Conservation (phyloP, 2,797 vertebrate genomes). For the Chelon auratus region DNA sequence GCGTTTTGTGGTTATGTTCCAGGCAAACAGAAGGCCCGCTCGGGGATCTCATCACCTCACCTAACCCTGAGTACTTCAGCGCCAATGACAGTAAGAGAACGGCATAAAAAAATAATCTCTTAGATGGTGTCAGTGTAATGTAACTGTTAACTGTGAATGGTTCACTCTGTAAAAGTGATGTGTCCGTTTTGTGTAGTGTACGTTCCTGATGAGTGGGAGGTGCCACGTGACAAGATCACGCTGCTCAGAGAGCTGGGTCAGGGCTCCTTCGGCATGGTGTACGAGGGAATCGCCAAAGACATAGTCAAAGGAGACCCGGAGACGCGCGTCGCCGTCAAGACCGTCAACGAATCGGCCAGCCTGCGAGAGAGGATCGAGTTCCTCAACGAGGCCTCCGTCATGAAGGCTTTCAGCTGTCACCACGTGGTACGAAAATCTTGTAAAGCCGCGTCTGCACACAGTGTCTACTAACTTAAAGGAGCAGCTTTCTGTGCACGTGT, state of each 20-base stretch:
- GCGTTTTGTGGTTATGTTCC: constrained; percentile 35
- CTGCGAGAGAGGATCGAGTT: constrained; percentile 97
- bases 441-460: not conserved
- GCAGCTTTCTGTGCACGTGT: constrained; percentile 2
- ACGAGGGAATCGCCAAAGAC: constrained; percentile 94
- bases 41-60: constrained; percentile 94
- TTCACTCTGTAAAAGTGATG: not conserved
- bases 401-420: constrained; percentile 98
- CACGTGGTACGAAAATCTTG: constrained; percentile 89
- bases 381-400: constrained; percentile 97
- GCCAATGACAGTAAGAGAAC: constrained; percentile 94
- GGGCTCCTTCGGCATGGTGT: constrained; percentile 99
- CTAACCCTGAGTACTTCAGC: constrained; percentile 97
- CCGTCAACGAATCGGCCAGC: constrained; percentile 95
- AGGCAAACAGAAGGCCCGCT: constrained; percentile 95
- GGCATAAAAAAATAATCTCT: not conserved
- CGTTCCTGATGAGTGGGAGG: constrained; percentile 97
- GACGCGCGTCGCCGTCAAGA: constrained; percentile 94
- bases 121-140: too few relatives aligned
- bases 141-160: not conserved
- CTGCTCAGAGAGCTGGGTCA: constrained; percentile 94
- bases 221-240: constrained; percentile 92
- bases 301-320: constrained; percentile 94
- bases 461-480: too few relatives aligned
- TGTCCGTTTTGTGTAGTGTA: constrained; percentile 84